Base-by-base conservation (phyloP, 1,140 invertebrate genomes). In the Amphibalanus amphitrite region DNA sequence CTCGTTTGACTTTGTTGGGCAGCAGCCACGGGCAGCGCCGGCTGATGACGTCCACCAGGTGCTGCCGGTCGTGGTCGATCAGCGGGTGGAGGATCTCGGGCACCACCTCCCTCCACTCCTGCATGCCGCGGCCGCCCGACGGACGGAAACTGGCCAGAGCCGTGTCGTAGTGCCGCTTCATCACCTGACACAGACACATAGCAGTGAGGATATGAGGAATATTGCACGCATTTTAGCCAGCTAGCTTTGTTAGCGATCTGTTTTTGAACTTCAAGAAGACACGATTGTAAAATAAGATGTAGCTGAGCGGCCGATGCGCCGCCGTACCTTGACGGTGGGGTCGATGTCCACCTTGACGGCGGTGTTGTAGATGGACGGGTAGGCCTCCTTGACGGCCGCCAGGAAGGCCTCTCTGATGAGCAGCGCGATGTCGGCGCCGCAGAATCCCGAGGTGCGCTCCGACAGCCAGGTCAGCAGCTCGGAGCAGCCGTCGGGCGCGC, bases 351-450 rank as follows among this genome's bases (percentile, higher is more conserved):
- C 47, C 47, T 23, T 59, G 47, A 59, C 47, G 1, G 47, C 47
- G 1, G 47, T 59, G 47, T 59, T 59, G 47, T 59, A 59, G 17
- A 59, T 59, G 47, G 47, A 13, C 47, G 47, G 47, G 47, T 59
- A 86, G 81, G 47, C 47, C 76, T 90, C 85, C 74, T 93, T 89
- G 0, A 96, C 87, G 29, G 94, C 93, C 74, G 86, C 85, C 78
- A 92, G 89, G 15, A 90, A 90, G 30, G 95, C 92, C 82, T 95
- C 91, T 74, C 89, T 85, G 1, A 90, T 87, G 38, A 98, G 81
- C 0, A 92, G 89, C 77, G 89, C 85, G 29, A 98, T 83, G 85
- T 99, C 96, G 23, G 93, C 94, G 28, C 94, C 96, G 59, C 97
- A 94, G 84, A 90, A 98, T 20, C 96, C 96, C 10, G 95, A 95